Evolutionary conservation across 2,113 vertebrate genomes (phyloP), one percentile per base, ranked within the genome.

Genomic region (Gorilla gorilla): DNA sequence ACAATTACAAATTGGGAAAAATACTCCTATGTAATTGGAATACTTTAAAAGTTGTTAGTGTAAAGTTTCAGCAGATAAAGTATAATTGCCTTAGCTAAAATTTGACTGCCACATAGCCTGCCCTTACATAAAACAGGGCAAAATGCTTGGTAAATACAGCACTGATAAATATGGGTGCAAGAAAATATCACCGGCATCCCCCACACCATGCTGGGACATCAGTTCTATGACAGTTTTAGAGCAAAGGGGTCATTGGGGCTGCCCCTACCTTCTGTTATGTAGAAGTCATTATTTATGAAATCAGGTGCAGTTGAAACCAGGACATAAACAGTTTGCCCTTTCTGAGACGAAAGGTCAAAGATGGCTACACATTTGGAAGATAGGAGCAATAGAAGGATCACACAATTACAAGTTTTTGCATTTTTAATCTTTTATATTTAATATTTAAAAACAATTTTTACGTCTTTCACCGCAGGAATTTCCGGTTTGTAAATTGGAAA

Each of bases 401-500:
- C 2, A 80, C 50, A 79, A 79, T 81, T 14, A 70, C 2, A 52
- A 64, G 50, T 57, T 96, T 97, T 94, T 43, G 75, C 78, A 61
- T 92, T 97, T 96, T 64, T 64, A 32, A 64, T 64, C 27, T 64
- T 64, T 64, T 32, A 64, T 64, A 64, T 64, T 64, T 64, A 32
- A 64, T 6, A 64, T 30, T 64, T 85, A 91, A 95, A 94, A 86
- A 93, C 66, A 96, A 97, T 88, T 3, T 93, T 79, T 92, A n/a
- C 20, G 40, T 96, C 55, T 96, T 84, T 86, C 89, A 68, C 92
- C 78, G 93, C 57, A 96, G 38, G n/a, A 38, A 83, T 97, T 97
- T 97, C 45, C 86, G 95, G 11, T 94, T 75, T 92, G 20, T 92
- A 89, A 95, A 96, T 96, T 90, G 83, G 66, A 2, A 92, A 61